phyloP scores from a whole-genome alignment of 1,140 invertebrate genomes.

The Uloborus diversus region DNA sequence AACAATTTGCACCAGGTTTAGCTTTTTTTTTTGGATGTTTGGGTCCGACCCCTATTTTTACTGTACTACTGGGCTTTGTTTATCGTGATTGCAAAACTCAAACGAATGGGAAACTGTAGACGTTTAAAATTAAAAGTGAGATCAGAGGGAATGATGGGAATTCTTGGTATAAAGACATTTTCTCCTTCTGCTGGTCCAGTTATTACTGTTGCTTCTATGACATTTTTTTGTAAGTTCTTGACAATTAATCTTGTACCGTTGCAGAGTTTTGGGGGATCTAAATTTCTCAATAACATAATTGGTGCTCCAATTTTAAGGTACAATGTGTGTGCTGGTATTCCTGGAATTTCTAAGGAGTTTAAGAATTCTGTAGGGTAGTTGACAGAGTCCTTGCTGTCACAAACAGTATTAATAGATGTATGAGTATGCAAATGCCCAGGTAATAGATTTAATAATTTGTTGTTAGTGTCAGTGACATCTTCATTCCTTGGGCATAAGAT shows the following conservation, averaged over 20 bases:
- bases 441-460: no score
- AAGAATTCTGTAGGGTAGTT: not conserved
- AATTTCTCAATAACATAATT: not conserved
- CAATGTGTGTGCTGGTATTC: not conserved
- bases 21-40: no score
- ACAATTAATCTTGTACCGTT: not conserved
- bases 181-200: not conserved
- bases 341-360: not conserved
- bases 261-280: not conserved
- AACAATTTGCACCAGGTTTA: no score
- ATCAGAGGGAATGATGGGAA: slow-evolving; percentile 3
- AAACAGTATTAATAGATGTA: no score
- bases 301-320: not conserved
- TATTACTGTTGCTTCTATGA: not conserved
- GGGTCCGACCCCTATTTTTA: no score
- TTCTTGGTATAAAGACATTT: not conserved
- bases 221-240: not conserved
- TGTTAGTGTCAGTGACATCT: not conserved
- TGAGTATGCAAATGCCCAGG: no score
- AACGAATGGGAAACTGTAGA: no score
- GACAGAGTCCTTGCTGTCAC: slow-evolving; percentile 16
- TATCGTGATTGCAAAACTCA: no score
- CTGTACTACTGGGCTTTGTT: no score
- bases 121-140: no score
- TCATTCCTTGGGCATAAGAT: not conserved